Percentiles rank a stretch among this genome's conserved stretches.
Evolutionary conservation across 2,888 invertebrate species (phyloP).

Genomic region (Zaprionus obscuricornis): DNA sequence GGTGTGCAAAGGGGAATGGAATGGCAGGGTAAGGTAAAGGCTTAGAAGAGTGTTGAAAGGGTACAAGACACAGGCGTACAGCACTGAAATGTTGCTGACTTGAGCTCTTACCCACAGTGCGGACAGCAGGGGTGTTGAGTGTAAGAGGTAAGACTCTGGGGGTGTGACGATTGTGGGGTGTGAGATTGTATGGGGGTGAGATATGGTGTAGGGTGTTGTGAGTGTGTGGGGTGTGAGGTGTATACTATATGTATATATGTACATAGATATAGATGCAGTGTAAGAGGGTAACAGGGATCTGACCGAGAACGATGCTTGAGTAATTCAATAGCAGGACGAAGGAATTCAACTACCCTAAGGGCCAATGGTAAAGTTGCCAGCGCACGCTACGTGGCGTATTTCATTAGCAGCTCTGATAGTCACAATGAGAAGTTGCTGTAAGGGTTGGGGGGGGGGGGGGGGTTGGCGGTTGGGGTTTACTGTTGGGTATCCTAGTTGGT

Average conservation of each 20-base stretch:
- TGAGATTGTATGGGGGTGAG: constrained; percentile 10
- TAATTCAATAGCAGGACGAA: constrained; percentile 66
- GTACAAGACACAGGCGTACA: constrained; percentile 70
- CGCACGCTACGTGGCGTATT: constrained; percentile 73
- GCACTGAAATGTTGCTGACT: constrained; percentile 75
- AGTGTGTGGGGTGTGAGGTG: not conserved
- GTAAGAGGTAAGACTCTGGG: no score
- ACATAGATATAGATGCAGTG: no score
- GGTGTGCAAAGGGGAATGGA: constrained; percentile 1
- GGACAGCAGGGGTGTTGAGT: not conserved
- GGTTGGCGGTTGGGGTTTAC: not conserved
- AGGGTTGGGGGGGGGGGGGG: constrained; percentile 1
- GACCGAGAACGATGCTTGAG: constrained; percentile 55
- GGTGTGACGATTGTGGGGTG: constrained; percentile 32
- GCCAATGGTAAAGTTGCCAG: constrained; percentile 58
- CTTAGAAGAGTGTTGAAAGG: constrained; percentile 65
- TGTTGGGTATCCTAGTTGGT: not conserved
- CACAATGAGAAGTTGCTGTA: constrained; percentile 7
- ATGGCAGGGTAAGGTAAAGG: constrained; percentile 7
- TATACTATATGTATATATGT: no score
- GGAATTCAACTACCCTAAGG: constrained; percentile 44
- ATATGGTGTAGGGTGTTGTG: constrained; percentile 5
- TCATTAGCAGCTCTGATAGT: constrained; percentile 73
- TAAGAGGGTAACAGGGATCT: no score
- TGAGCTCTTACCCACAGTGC: constrained; percentile 61